Conservation (phyloP, 1,140 invertebrate species). For the Hyles euphorbiae region DNA sequence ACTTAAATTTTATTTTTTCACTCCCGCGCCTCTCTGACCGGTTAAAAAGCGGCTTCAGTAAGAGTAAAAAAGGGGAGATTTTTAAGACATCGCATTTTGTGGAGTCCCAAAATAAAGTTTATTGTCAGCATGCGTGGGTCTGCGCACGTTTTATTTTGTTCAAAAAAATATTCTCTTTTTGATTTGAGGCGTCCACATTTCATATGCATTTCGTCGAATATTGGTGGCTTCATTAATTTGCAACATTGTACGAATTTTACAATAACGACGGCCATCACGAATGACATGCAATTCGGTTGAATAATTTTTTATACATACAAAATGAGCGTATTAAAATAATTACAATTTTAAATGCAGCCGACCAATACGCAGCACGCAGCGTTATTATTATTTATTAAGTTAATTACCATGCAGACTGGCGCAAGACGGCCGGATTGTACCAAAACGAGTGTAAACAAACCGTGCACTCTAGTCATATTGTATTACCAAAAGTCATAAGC, state of each 20-base stretch:
- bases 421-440: too few species aligned
- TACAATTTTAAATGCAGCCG: too few species aligned
- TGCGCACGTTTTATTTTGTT: slow-evolving; percentile 29
- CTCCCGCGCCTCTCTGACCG: slow-evolving; percentile 43
- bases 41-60: slow-evolving; percentile 35
- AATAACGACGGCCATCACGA: slow-evolving; percentile 7
- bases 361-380: too few species aligned
- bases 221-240: slow-evolving; percentile 10
- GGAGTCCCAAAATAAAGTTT: slow-evolving; percentile 61
- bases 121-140: slow-evolving; percentile 49
- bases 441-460: too few species aligned
- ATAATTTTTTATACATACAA: slow-evolving; percentile 14
- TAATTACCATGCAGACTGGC: too few species aligned
- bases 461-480: too few species aligned
- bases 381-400: too few species aligned
- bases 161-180: slow-evolving; percentile 20
- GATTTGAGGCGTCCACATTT: slow-evolving; percentile 20
- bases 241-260: slow-evolving; percentile 18
- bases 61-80: slow-evolving; percentile 42
- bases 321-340: slow-evolving; percentile 1
- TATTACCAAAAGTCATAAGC: too few species aligned
- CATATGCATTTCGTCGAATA: slow-evolving; percentile 21
- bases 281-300: slow-evolving; percentile 13
- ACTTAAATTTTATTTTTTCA: slow-evolving; percentile 42
- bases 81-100: slow-evolving; percentile 43